Evolutionary conservation across 2,797 vertebrate genomes (phyloP).

Genomic region (Cyclopterus lumpus): DNA sequence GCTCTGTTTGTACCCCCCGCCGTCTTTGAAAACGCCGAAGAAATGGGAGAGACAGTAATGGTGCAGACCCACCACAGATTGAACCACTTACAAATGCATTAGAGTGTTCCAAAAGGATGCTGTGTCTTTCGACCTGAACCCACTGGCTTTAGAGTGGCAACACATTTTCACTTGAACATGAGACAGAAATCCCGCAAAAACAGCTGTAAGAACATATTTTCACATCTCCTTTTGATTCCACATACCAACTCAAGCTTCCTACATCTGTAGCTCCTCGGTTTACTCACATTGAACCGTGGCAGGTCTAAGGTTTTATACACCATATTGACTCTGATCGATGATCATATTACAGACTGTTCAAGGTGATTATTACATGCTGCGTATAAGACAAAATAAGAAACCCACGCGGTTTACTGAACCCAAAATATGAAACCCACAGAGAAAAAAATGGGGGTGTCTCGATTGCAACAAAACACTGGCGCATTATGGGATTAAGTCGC

Average conservation of each 20-base stretch:
- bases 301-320: conserved; percentile 17
- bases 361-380: conserved; percentile 46
- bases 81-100: conserved; percentile 74
- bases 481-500: conserved; percentile 75
- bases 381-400: conserved; percentile 16
- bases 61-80: conserved; percentile 61
- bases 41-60: conserved; percentile 58
- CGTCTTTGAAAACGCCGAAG: conserved; percentile 55
- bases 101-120: conserved; percentile 53
- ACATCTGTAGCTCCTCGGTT: neutral
- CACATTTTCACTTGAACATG: conserved; percentile 38
- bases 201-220: conserved; percentile 29
- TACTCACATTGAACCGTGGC: conserved; percentile 20
- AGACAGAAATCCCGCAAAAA: conserved; percentile 25
- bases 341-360: conserved; percentile 35
- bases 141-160: conserved; percentile 26
- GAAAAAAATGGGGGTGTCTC: conserved; percentile 46
- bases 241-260: conserved; percentile 13
- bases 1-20: conserved; percentile 57
- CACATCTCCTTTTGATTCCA: conserved; percentile 20
- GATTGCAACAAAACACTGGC: conserved; percentile 55
- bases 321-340: conserved; percentile 22
- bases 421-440: conserved; percentile 44
- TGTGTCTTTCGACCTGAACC: conserved; percentile 31
- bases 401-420: conserved; percentile 6